Conservation (phyloP, 2,888 invertebrate species). For the Psylliodes chrysocephalus region DNA sequence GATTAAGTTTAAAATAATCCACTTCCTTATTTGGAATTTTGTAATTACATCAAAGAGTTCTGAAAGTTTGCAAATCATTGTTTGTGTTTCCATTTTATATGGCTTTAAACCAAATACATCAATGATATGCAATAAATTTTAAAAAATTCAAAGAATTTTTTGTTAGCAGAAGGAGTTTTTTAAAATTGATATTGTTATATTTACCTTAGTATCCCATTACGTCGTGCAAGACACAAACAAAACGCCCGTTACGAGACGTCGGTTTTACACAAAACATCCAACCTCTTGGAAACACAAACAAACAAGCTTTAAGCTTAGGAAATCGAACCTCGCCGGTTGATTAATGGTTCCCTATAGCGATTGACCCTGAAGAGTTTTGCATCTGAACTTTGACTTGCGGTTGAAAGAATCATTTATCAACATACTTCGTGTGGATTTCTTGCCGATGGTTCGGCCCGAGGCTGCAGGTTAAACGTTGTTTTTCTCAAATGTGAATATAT, state of each 20-base stretch:
- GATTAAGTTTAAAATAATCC: too few relatives aligned
- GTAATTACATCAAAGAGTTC: too few relatives aligned
- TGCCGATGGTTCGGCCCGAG: constrained; percentile 15
- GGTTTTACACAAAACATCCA: constrained; percentile 35
- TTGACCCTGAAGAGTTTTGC: constrained; percentile 53
- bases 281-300: constrained; percentile 35
- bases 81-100: too few relatives aligned
- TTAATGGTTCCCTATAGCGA: constrained; percentile 49
- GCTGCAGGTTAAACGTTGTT: constrained; percentile 40
- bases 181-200: constrained; percentile 1
- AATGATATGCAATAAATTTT: not conserved
- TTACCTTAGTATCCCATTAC: constrained; percentile 14
- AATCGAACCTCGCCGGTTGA: constrained; percentile 43
- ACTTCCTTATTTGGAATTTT: too few relatives aligned
- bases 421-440: constrained; percentile 29
- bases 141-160: not conserved
- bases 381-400: constrained; percentile 52
- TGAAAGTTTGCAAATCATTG: too few relatives aligned
- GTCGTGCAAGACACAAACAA: constrained; percentile 27
- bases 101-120: too few relatives aligned
- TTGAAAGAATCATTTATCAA: constrained; percentile 50
- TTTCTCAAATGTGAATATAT: constrained; percentile 45
- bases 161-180: not conserved
- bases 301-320: constrained; percentile 33
- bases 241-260: constrained; percentile 24